Evolutionary conservation across 1,140 invertebrate genomes (phyloP), one percentile per base, ranked within the genome.

Genomic region (Drosophila elegans): DNA sequence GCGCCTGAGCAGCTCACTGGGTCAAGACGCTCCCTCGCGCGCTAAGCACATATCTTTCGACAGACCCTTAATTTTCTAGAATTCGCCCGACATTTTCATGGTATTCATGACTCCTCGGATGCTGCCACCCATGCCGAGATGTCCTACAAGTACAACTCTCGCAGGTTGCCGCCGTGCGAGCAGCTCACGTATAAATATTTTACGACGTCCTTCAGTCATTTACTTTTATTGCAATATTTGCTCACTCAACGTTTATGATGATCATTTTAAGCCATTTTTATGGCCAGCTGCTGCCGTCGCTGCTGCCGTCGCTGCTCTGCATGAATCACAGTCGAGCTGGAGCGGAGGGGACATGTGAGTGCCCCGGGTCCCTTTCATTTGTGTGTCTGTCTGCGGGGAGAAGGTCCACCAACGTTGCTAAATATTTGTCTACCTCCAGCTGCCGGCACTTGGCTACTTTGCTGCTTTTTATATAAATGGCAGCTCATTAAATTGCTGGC

Each of bases 191-290:
- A 91, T 91, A 91, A 90, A 91, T 91, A 90, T 91, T 91, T 91
- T 91, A 91, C 83, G 86, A 91, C 83, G 90, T 91, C 90, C 90
- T 91, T 91, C 86, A 91, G 90, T 91, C 90, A 91, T 91, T 91
- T 91, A 91, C 91, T 92, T 92, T 92, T 92, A 92, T 92, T 91
- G 91, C 91, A 92, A 91, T 91, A 91, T 92, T 92, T 92, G 90
- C 91, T 86, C 91, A 91, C 86, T 92, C 91, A 91, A 92, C 85
- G 85, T 92, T 92, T 92, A 92, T 91, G 91, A 92, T 91, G 91
- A 92, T 92, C 91, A 91, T 91, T 92, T 92, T 90, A 92, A 92
- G 91, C 85, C 91, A 90, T 91, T 92, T 92, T 92, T 92, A 92
- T 92, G 91, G 75, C 52, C 78, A 81, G 73, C 76, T 78, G 77